Conservation (phyloP, 30 jellyfish, hydroid and myxozoan genomes). For the Hydra vulgaris region DNA sequence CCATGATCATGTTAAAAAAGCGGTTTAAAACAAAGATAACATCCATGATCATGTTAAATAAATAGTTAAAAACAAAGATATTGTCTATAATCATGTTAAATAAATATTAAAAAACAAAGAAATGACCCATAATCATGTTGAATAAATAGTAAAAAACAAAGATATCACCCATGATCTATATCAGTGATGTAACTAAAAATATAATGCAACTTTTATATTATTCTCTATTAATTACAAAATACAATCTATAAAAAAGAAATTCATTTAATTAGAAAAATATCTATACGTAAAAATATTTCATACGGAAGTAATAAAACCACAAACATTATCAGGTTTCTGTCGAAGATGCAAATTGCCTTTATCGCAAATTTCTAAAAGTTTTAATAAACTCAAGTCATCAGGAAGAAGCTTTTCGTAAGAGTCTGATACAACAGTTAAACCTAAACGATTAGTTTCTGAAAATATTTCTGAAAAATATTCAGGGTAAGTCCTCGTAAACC, state of each 20-base stretch:
- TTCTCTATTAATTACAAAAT: neutral
- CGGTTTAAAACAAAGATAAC: too few species aligned
- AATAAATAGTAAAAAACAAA: too few species aligned
- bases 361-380: constrained; percentile 73
- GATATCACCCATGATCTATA: too few species aligned
- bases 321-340: constrained; percentile 71
- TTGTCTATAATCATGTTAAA: too few species aligned
- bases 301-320: constrained; percentile 74
- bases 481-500: constrained; percentile 21
- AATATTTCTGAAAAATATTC: constrained; percentile 19
- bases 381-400: constrained; percentile 56
- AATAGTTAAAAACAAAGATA: too few species aligned
- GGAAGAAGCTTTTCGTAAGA: constrained; percentile 76
- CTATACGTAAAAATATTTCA: neutral
- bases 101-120: too few species aligned
- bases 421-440: constrained; percentile 70
- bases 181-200: neutral
- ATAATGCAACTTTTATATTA: neutral
- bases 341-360: constrained; percentile 62
- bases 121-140: too few species aligned
- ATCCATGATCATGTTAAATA: too few species aligned
- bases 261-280: neutral
- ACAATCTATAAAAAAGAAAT: neutral
- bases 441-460: constrained; percentile 38
- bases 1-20: too few species aligned